phyloP scores from a whole-genome alignment of 2,888 invertebrate species.

The Rhodophaea formosa region DNA sequence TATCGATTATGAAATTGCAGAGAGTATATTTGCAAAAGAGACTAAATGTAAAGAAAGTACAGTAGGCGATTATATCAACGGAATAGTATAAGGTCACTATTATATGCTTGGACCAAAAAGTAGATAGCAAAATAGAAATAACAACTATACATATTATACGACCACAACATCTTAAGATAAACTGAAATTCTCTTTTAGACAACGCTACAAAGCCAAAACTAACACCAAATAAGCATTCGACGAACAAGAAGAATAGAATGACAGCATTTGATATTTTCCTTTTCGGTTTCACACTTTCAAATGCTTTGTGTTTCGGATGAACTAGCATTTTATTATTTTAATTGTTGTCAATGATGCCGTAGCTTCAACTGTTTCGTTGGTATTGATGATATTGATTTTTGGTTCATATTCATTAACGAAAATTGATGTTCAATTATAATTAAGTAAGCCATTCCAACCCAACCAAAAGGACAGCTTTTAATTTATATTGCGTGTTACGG shows the following conservation, averaged over 20 bases:
- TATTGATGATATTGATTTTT: too few species aligned
- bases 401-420: too few species aligned
- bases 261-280: not conserved
- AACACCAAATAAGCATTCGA: not conserved
- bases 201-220: not conserved
- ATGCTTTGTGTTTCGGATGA: not conserved
- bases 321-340: not conserved
- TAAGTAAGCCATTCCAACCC: too few species aligned
- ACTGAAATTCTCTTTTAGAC: not conserved
- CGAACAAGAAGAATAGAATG: not conserved
- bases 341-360: too few species aligned
- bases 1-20: constrained; percentile 1
- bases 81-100: not conserved
- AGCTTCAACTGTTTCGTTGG: too few species aligned
- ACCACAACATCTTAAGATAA: not conserved
- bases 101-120: not conserved
- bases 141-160: not conserved
- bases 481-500: too few species aligned
- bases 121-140: not conserved
- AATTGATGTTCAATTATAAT: too few species aligned
- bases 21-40: not conserved
- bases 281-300: not conserved
- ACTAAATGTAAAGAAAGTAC: not conserved
- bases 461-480: too few species aligned
- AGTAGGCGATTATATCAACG: not conserved